Conservation (phyloP, 2,888 invertebrate genomes). For the Habrosyne pyritoides region DNA sequence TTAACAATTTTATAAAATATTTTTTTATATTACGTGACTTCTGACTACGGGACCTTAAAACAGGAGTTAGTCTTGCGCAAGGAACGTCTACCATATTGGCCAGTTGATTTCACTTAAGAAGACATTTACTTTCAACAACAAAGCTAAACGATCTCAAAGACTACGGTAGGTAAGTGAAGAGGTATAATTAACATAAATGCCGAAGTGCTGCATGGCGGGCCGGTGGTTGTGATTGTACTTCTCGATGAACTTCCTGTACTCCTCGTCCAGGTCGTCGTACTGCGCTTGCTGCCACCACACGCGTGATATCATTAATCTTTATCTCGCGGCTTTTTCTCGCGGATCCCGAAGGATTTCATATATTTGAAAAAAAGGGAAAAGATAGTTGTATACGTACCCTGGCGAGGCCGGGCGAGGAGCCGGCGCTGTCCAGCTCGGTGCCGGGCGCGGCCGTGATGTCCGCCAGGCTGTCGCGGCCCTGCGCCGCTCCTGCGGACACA, state of each 20-base stretch:
- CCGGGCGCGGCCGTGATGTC: constrained; percentile 88
- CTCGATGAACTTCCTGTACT: constrained; percentile 71
- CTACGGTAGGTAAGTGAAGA: no score
- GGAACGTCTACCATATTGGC: no score
- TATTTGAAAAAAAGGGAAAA: not conserved
- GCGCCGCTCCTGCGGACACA: constrained; percentile 66
- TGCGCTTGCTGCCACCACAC: constrained; percentile 48
- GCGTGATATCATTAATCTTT: not conserved
- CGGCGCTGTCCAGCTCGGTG: constrained; percentile 93
- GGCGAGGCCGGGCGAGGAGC: constrained; percentile 94
- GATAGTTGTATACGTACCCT: constrained; percentile 75
- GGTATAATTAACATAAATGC: constrained; percentile 60
- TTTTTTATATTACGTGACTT: no score
- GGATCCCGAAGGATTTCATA: no score
- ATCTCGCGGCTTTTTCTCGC: not conserved
- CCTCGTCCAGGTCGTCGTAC: constrained; percentile 70
- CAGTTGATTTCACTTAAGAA: no score
- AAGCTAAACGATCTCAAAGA: no score
- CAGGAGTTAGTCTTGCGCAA: no score
- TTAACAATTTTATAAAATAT: no score
- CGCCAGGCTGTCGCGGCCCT: constrained; percentile 86
- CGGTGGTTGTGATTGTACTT: constrained; percentile 69
- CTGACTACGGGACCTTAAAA: no score
- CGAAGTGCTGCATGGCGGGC: constrained; percentile 60
- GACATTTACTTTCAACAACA: no score